A percentile compares a stretch with the other conserved stretches of the same genome.
Evolutionary conservation across 2,797 vertebrate species (phyloP).

Genomic region (Amblyopsis hoosieri): DNA sequence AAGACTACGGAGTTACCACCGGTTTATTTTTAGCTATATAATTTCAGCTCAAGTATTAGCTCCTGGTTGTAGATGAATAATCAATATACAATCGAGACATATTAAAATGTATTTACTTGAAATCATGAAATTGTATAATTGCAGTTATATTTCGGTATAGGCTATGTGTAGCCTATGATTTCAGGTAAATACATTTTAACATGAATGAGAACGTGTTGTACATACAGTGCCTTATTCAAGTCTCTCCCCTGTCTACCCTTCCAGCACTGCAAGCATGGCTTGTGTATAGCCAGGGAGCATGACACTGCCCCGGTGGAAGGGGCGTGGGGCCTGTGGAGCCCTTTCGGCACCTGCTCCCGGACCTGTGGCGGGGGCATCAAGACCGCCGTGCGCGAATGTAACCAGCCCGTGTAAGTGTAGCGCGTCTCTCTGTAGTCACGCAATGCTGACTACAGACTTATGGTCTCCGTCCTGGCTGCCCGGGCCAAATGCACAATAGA

Average conservation of each 20-base stretch:
- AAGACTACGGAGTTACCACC: no score
- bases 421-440: constrained; percentile 64
- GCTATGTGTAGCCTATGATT: no score
- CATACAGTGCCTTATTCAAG: background rate
- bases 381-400: constrained; percentile 91
- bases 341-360: constrained; percentile 94
- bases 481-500: constrained; percentile 66
- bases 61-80: no score
- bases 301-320: constrained; percentile 84
- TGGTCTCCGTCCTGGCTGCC: constrained; percentile 45
- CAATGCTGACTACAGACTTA: constrained; percentile 31
- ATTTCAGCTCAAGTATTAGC: no score
- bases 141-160: no score
- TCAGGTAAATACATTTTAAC: no score
- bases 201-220: no score
- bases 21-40: no score
- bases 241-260: constrained; percentile 22
- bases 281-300: constrained; percentile 89
- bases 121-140: no score
- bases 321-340: constrained; percentile 96
- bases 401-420: constrained; percentile 90
- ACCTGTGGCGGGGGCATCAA: constrained; percentile 96
- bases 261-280: constrained; percentile 95
- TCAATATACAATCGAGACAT: no score
- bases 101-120: no score